phyloP scores from a whole-genome alignment of 2,797 vertebrate genomes.

The Bucorvus abyssinicus region DNA sequence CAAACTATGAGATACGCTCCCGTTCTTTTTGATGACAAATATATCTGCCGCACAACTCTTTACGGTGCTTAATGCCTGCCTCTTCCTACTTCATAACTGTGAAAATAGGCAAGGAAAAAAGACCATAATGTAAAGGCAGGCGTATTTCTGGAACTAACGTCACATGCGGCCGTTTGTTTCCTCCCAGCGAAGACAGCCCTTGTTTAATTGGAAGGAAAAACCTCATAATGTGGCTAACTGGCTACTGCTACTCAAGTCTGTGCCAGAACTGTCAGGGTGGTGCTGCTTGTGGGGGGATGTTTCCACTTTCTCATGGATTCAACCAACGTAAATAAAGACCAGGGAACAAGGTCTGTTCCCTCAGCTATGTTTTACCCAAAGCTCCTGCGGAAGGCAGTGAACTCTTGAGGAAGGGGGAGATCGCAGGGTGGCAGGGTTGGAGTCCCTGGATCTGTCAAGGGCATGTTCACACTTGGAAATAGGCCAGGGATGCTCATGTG shows the following conservation, averaged over 20 bases:
- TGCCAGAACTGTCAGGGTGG: constrained; percentile 5
- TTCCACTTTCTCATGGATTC: background rate
- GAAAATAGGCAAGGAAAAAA: background rate
- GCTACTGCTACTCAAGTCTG: background rate
- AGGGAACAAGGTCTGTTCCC: background rate
- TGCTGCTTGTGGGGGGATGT: background rate
- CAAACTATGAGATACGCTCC: background rate
- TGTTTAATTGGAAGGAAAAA: constrained; percentile 19
- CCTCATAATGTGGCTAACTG: background rate
- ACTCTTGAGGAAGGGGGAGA: background rate
- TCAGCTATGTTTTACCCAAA: background rate
- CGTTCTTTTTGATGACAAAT: background rate
- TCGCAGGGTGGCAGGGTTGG: background rate
- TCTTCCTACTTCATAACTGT: background rate
- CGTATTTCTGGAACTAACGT: background rate
- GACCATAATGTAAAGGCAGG: background rate
- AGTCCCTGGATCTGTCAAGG: background rate
- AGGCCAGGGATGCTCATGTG: background rate
- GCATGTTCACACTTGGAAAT: background rate
- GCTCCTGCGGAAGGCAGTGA: background rate
- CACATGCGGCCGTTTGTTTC: background rate
- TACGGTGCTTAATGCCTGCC: background rate
- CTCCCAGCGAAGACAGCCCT: background rate
- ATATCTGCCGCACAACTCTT: background rate
- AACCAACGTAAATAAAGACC: background rate